These are phyloP conservation scores for Phortica okadai DNA, from an alignment of 2,888 invertebrate genomes.

Conservation along the genomic window DNA sequence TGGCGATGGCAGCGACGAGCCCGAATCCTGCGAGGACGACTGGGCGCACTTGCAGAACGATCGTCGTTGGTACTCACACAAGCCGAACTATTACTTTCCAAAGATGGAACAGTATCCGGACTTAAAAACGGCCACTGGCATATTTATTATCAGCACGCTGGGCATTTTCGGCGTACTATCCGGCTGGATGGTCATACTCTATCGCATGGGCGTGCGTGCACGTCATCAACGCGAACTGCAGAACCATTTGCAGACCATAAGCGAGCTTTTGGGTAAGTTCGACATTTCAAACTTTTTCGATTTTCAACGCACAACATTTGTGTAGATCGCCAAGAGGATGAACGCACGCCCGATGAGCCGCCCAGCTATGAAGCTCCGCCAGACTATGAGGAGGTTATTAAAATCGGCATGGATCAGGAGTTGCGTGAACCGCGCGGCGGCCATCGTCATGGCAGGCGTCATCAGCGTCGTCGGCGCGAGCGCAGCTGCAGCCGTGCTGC, in stretches of 20 bases:
- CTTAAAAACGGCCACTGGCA: slow-evolving; percentile 81
- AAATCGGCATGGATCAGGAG: slow-evolving; percentile 78
- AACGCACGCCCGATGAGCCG: slow-evolving; percentile 78
- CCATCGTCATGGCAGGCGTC: slow-evolving; percentile 62
- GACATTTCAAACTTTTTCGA: not conserved
- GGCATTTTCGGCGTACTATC: slow-evolving; percentile 81
- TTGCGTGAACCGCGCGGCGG: slow-evolving; percentile 68
- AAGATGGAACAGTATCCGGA: slow-evolving; percentile 82
- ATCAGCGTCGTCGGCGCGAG: slow-evolving; percentile 51
- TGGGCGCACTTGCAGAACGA: slow-evolving; percentile 79
- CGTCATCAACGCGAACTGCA: slow-evolving; percentile 82
- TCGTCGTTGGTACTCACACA: slow-evolving; percentile 81
- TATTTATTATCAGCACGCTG: slow-evolving; percentile 81
- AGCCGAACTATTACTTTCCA: slow-evolving; percentile 85
- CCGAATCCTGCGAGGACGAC: slow-evolving; percentile 80
- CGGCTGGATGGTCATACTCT: slow-evolving; percentile 81
- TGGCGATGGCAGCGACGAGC: slow-evolving; percentile 85
- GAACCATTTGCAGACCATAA: slow-evolving; percentile 82
- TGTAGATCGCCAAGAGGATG: slow-evolving; percentile 76
- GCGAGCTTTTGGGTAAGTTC: slow-evolving; percentile 80
- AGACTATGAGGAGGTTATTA: slow-evolving; percentile 83
- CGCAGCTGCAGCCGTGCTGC: slow-evolving; percentile 61
- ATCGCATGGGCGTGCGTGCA: slow-evolving; percentile 81
- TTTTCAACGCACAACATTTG: slow-evolving; percentile 51
- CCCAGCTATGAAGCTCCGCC: slow-evolving; percentile 85